A percentile compares a stretch with the other conserved stretches of the same genome.
Evolutionary conservation across 2,113 vertebrate genomes (phyloP).

Genomic region (Quiscalus mexicanus): DNA sequence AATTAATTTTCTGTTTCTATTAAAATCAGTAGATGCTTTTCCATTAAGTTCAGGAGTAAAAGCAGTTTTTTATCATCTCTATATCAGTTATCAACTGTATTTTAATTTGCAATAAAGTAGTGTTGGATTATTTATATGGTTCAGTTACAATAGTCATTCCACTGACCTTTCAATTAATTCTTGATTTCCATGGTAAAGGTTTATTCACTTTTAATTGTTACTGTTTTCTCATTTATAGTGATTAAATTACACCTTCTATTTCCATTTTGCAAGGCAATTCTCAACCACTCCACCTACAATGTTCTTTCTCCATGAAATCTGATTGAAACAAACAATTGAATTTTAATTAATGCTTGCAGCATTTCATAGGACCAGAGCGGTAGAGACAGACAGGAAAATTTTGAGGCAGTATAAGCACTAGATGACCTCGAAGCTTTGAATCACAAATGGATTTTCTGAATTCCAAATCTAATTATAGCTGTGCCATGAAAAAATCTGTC

Average conservation of each 20-base stretch:
- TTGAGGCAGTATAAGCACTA: neutral
- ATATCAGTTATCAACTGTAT: neutral
- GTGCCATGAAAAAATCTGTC: neutral
- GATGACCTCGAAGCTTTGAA: slow-evolving; percentile 29
- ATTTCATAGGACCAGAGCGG: neutral
- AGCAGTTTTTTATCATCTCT: neutral
- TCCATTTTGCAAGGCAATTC: slow-evolving; percentile 31
- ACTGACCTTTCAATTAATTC: neutral
- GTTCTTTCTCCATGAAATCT: neutral
- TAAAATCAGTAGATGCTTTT: neutral
- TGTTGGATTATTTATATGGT: neutral
- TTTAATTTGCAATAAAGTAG: neutral
- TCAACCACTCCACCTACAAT: neutral
- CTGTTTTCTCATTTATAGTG: neutral
- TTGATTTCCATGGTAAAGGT: neutral
- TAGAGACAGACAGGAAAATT: neutral
- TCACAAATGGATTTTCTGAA: slow-evolving; percentile 3
- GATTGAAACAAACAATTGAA: slow-evolving; percentile 32
- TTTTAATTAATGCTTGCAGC: slow-evolving; percentile 1
- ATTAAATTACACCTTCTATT: neutral
- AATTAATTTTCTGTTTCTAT: neutral
- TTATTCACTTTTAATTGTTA: neutral
- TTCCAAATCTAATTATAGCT: neutral
- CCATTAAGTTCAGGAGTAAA: neutral
- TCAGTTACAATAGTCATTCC: neutral